A percentile compares a stretch with the other conserved stretches of the same genome.
These are phyloP conservation scores for Linnaemya tessellans DNA, from an alignment of 2,888 invertebrate species.

Conservation along the genomic window DNA sequence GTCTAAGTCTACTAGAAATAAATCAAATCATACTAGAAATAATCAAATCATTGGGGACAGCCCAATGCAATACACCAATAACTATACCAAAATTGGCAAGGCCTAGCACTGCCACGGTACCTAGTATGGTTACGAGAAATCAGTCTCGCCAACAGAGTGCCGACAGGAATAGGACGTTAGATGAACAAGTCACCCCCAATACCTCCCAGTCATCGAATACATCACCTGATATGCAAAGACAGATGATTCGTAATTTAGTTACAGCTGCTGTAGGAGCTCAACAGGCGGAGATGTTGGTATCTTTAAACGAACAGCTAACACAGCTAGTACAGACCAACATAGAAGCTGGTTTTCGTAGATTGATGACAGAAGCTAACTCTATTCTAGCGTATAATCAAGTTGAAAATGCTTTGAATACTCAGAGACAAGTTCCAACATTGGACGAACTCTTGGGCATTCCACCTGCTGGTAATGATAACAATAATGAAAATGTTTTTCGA, in stretches of 20 bases:
- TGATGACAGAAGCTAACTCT: neutral
- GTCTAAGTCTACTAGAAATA: neutral
- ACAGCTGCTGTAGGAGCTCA: constrained; percentile 25
- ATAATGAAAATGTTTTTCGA: neutral
- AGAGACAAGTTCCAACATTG: neutral
- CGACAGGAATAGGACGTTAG: neutral
- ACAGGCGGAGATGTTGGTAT: constrained; percentile 18
- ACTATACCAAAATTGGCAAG: neutral
- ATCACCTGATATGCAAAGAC: neutral
- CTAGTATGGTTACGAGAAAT: neutral
- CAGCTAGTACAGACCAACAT: constrained; percentile 1
- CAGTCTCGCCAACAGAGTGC: neutral
- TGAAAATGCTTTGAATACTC: neutral
- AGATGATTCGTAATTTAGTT: constrained; percentile 9
- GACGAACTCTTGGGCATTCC: neutral
- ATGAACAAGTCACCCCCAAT: neutral
- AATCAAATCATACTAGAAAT: neutral
- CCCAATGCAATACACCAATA: neutral
- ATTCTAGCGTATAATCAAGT: neutral
- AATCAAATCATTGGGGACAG: no score
- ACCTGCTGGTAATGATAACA: neutral
- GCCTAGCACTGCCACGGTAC: neutral
- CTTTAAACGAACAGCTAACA: neutral
- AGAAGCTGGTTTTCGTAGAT: neutral
- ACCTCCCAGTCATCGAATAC: neutral